A percentile compares a stretch with the other conserved stretches of the same genome.
Evolutionary conservation across 2,888 invertebrate genomes (phyloP).

Genomic region (Apotomis turbidana): DNA sequence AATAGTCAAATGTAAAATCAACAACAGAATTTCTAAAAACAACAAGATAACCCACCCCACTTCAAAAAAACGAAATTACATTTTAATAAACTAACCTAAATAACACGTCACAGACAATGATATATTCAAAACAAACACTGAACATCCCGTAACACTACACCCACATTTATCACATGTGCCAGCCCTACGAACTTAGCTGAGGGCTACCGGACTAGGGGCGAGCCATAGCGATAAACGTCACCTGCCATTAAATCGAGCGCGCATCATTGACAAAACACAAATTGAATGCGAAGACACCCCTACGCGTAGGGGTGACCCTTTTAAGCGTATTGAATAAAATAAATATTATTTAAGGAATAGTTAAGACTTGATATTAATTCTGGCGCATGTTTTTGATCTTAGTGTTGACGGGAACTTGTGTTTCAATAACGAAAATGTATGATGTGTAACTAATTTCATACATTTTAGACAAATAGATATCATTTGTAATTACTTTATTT

Average conservation of each 20-base stretch:
- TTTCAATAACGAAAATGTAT: not conserved
- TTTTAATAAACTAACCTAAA: constrained; percentile 45
- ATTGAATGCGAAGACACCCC: constrained; percentile 64
- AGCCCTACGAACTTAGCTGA: constrained; percentile 27
- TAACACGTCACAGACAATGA: constrained; percentile 37
- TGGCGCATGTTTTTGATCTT: constrained; percentile 33
- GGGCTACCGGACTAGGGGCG: constrained; percentile 34
- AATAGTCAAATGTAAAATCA: not conserved
- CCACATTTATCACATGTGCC: constrained; percentile 40
- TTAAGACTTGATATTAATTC: constrained; percentile 39
- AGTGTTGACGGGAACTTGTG: not conserved
- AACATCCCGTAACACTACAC: constrained; percentile 41
- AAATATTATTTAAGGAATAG: constrained; percentile 41
- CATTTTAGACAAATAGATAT: too few species aligned
- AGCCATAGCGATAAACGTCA: constrained; percentile 60
- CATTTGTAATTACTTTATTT: too few species aligned
- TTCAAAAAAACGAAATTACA: constrained; percentile 39
- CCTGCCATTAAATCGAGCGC: constrained; percentile 78
- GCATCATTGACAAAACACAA: constrained; percentile 75
- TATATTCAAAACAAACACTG: constrained; percentile 44
- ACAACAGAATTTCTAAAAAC: not conserved
- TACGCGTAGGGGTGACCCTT: constrained; percentile 44
- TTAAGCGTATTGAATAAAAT: constrained; percentile 42
- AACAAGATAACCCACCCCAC: not conserved
- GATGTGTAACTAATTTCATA: too few species aligned